Evolutionary conservation across 2,113 vertebrate species (phyloP), one percentile per base, ranked within the genome.

Genomic region (Cyanistes caeruleus): DNA sequence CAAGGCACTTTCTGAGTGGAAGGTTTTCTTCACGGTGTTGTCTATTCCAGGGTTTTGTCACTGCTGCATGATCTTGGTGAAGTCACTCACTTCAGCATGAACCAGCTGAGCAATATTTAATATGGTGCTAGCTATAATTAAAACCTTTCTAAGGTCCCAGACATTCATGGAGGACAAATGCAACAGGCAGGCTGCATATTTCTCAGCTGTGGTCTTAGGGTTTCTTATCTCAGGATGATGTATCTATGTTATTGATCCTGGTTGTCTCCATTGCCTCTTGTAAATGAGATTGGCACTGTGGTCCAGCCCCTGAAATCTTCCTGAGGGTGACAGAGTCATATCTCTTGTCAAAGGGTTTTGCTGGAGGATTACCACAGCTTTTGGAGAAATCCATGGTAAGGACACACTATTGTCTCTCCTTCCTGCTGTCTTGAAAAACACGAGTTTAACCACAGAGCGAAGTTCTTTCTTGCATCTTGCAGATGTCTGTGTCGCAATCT

Each of bases 291-390:
- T 3, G 1, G 9, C 52, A 33, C 22, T 25, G 27, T 28, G 9
- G 10, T 60, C 37, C 64, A 56, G 49, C 8, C 25, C 46, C n/a
- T 87, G 67, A 20, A 69, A 58, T 83, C 28, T 65, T 76, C 30
- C 37, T 30, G 49, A n/a, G 11, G 9, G 22, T 30, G 43, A 6
- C 18, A 51, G 55, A 25, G 55, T 19, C 1, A 0, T 30, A 21
- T 72, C 44, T 82, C 6, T 28, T 49, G 18, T 69, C 43, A 16
- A 7, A 64, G 20, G 14, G 31, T 35, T 78, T 91, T 87, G 7
- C 22, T 72, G 53, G 11, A 87, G 31, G 20, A 20, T 62, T 85
- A 62, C 30, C 5, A 2, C 3, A 17, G n/a, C 28, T 87, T 87
- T 53, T 53, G 58, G 69, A 51, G 14, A 64, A 68, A 51, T 64